phyloP scores from a whole-genome alignment of 2,113 vertebrate species.

The Ceyx margarethae region DNA sequence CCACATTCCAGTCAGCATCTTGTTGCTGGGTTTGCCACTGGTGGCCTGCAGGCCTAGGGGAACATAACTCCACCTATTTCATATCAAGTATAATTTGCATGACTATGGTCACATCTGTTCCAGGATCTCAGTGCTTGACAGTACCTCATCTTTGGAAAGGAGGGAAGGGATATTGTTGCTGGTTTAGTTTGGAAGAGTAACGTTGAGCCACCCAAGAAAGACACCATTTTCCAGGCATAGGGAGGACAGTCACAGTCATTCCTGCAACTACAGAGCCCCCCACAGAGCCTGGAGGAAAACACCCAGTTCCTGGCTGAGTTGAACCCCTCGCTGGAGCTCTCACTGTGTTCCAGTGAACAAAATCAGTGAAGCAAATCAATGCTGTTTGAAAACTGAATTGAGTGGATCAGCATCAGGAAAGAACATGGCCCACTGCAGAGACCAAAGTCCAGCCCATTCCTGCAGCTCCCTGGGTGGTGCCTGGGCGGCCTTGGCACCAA shows the following conservation, averaged over 20 bases:
- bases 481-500: background rate
- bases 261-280: background rate
- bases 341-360: background rate
- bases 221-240: background rate
- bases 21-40: background rate
- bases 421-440: background rate
- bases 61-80: background rate
- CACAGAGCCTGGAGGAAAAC: background rate
- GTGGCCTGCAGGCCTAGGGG: background rate
- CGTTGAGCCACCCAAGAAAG: background rate
- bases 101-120: background rate
- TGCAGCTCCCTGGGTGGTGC: background rate
- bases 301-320: background rate
- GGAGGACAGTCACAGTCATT: background rate
- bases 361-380: background rate
- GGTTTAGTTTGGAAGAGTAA: background rate
- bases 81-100: background rate
- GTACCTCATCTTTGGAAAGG: background rate
- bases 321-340: background rate
- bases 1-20: background rate
- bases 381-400: background rate
- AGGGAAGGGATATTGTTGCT: background rate
- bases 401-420: background rate
- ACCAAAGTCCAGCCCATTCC: background rate
- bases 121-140: background rate